phyloP scores from a whole-genome alignment of 2,888 invertebrate genomes.

The Sinhomidia bicolor region DNA sequence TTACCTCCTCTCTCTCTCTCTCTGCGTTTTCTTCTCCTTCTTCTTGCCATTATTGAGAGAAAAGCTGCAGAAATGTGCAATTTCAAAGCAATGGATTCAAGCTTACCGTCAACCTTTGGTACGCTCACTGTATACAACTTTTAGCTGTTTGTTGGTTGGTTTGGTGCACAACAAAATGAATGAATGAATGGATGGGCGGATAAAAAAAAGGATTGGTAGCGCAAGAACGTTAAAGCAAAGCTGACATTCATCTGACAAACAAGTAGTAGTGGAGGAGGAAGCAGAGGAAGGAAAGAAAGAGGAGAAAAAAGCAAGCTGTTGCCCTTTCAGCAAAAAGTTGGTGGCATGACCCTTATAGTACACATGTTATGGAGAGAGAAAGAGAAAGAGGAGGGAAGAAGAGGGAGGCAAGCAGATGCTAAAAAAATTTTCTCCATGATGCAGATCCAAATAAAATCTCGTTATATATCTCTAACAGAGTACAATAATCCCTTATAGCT shows the following conservation, averaged over 20 bases:
- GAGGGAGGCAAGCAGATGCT: background rate
- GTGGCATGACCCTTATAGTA: background rate
- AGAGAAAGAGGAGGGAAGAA: background rate
- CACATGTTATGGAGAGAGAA: background rate
- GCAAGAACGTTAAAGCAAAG: background rate
- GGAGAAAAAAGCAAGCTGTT: conserved; percentile 57
- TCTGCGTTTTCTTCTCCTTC: background rate
- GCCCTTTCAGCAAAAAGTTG: conserved; percentile 58
- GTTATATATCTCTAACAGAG: conserved; percentile 22
- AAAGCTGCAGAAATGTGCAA: background rate
- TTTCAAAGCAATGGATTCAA: background rate
- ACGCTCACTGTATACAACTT: background rate
- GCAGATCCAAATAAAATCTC: conserved; percentile 12
- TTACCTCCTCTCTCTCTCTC: too few relatives aligned
- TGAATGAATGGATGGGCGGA: background rate
- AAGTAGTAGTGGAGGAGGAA: conserved; percentile 39
- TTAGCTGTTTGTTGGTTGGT: conserved; percentile 33
- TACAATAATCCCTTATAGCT: conserved; percentile 17
- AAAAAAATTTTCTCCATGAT: background rate
- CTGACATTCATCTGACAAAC: conserved; percentile 66
- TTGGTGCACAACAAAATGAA: too few relatives aligned
- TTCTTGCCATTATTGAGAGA: background rate
- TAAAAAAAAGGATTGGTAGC: background rate
- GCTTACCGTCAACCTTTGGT: background rate
- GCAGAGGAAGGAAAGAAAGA: background rate